Evolutionary conservation across 1,140 invertebrate genomes (phyloP).

Genomic region (Homarus americanus): DNA sequence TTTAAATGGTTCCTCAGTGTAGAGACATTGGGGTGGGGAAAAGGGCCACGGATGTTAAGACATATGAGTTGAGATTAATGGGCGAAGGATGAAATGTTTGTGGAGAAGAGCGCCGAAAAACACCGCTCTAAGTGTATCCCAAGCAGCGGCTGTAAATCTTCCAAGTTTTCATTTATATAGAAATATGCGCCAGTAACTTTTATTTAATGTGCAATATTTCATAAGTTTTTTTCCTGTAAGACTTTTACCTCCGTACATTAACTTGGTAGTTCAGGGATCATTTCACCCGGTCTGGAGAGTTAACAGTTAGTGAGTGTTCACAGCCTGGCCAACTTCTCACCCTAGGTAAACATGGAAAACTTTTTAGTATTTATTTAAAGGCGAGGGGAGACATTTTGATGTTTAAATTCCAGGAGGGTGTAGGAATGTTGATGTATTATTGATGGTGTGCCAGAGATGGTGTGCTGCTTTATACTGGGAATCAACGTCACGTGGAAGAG

Average conservation of each 20-base stretch:
- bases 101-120: neutral
- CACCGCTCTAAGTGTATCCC: neutral
- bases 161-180: conserved; percentile 34
- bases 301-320: neutral
- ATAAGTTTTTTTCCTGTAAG: neutral
- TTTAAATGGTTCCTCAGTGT: conserved; percentile 6
- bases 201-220: conserved; percentile 41
- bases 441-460: too few species aligned
- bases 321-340: neutral
- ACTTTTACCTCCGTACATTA: neutral
- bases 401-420: too few species aligned
- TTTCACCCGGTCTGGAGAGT: neutral
- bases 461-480: too few species aligned
- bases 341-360: neutral
- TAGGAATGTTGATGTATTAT: too few species aligned
- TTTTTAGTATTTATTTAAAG: neutral
- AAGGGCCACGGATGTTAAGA: neutral
- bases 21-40: neutral
- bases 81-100: neutral
- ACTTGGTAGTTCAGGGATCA: conserved; percentile 12
- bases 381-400: too few species aligned
- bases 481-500: too few species aligned
- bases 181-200: conserved; percentile 31
- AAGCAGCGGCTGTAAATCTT: conserved; percentile 9
- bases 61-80: neutral